Percentiles rank a stretch among this genome's conserved stretches.
These are phyloP conservation scores for Plectrocnemia conspersa DNA, from an alignment of 1,140 invertebrate species.

Conservation along the genomic window DNA sequence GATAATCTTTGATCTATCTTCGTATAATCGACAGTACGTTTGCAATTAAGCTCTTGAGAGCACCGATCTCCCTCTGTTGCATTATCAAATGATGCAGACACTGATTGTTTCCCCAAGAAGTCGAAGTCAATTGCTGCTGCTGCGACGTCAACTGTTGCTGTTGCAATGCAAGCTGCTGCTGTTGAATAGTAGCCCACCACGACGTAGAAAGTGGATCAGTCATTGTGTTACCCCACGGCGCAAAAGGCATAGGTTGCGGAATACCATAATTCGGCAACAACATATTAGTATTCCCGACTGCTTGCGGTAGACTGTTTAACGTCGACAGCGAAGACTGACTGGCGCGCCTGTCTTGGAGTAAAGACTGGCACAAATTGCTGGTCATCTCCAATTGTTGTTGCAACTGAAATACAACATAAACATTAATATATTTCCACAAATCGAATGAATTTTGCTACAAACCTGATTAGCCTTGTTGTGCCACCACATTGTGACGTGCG, in stretches of 20 bases:
- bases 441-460: background rate
- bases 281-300: constrained; percentile 6
- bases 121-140: constrained; percentile 26
- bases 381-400: constrained; percentile 35
- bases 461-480: constrained; percentile 35
- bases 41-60: constrained; percentile 42
- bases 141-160: constrained; percentile 19
- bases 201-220: background rate
- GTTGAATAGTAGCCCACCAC: constrained; percentile 6
- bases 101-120: constrained; percentile 29
- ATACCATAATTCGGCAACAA: constrained; percentile 20
- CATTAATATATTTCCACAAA: background rate
- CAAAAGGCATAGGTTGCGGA: constrained; percentile 7
- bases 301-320: background rate
- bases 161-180: constrained; percentile 19
- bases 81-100: constrained; percentile 47
- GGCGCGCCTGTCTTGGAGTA: constrained; percentile 27
- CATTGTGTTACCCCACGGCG: background rate
- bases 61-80: constrained; percentile 47
- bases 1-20: too few relatives aligned
- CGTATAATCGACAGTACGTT: too few relatives aligned
- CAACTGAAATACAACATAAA: constrained; percentile 22
- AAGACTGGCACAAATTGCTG: constrained; percentile 29
- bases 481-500: constrained; percentile 34
- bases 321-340: constrained; percentile 13